A percentile compares a stretch with the other conserved stretches of the same genome.
Evolutionary conservation across 2,113 vertebrate genomes (phyloP).

Genomic region (Tachysurus vachellii): DNA sequence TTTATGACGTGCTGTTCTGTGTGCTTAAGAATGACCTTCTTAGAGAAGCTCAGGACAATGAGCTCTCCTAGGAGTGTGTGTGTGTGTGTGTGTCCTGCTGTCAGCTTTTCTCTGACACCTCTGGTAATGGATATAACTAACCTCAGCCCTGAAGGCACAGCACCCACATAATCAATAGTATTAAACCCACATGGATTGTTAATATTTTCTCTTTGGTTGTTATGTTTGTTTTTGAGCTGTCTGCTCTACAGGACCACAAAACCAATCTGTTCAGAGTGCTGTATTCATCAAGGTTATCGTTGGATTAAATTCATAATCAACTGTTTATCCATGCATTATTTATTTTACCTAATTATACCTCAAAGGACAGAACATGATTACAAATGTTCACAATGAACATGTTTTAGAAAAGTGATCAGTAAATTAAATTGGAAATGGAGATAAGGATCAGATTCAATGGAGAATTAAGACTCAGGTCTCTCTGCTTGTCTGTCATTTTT

Average conservation of each 20-base stretch:
- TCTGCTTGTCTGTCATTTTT: neutral
- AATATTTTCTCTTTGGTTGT: neutral
- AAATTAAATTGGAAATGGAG: neutral
- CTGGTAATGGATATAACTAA: neutral
- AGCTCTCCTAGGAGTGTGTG: neutral
- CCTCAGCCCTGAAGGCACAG: neutral
- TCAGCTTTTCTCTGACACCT: neutral
- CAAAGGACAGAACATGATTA: neutral
- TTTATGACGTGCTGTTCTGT: neutral
- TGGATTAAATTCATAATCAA: neutral
- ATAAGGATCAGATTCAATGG: neutral
- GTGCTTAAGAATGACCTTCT: neutral
- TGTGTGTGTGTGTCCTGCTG: neutral
- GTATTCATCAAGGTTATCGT: neutral
- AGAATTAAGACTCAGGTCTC: constrained; percentile 12
- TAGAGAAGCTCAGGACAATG: neutral
- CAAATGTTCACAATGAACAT: neutral
- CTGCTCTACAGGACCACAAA: neutral
- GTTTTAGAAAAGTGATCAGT: neutral
- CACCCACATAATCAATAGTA: neutral
- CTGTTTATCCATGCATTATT: neutral
- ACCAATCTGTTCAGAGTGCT: neutral
- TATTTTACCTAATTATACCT: neutral
- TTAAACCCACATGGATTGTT: neutral
- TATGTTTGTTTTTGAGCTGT: neutral